Base-by-base conservation (phyloP, 1,140 invertebrate species). In the Drosophila sechellia region DNA sequence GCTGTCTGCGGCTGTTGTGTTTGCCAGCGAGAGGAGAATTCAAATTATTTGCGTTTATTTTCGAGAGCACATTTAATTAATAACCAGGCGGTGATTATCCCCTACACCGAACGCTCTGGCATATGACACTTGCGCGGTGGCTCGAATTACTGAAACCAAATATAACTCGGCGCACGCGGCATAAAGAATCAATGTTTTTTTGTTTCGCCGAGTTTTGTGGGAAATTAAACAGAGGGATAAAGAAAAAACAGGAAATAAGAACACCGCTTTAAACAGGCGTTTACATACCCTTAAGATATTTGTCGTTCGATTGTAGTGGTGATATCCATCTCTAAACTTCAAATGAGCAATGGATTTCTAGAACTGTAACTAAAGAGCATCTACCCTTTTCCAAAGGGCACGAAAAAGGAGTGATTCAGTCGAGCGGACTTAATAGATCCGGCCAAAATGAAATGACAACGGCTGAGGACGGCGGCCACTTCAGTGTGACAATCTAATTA, bases 401-500 rank as follows among this genome's bases (percentile, higher is more conserved):
- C 31, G 31, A 35, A 52, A 31, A 13, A 12, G 11, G 17, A 50
- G 46, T 35, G 68, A 79, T 57, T 72, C 80, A 79, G 65, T 73
- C 34, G 63, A 76, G 49, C 72, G 64, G 52, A 52, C 48, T 81
- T 80, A 84, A 81, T 83, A 59, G 54, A 34, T 42, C 40, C 27
- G 34, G 42, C 31, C 25, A 31, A 57, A 79, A 49, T 53, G 56
- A 48, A 83, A 42, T 49, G 61, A 63, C 57, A 72, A 39, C 34
- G 59, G 39, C 53, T 27, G 59, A 65, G 17, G 50, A 49, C 52
- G 56, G 35, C 46, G 22, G 55, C 42, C 71, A 79, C 83, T 86
- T 86, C 83, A 87, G 78, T 83, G 83, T 87, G 83, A 86, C 83
- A 86, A 86, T 86, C 83, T 86, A 86, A 86, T 87, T 86, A 86